These are phyloP conservation scores for Lepidochitona cinerea DNA, from an alignment of 2,888 invertebrate genomes.

Conservation along the genomic window DNA sequence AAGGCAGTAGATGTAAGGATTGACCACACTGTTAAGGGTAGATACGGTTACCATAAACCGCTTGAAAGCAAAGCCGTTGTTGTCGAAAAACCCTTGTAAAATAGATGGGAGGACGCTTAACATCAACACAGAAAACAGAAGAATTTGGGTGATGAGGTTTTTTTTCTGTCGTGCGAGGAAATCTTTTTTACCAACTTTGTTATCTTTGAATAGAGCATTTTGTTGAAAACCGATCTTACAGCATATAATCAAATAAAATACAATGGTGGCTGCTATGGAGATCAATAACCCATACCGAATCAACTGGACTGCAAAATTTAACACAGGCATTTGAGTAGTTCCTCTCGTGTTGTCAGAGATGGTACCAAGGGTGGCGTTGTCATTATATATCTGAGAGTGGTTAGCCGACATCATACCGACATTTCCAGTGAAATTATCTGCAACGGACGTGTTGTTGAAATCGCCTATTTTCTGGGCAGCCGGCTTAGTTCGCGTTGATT, in stretches of 20 bases:
- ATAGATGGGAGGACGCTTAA: not conserved
- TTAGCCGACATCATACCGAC: no score
- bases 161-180: not conserved
- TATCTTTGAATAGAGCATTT: not conserved
- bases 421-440: no score
- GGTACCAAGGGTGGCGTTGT: not conserved
- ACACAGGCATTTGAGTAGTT: not conserved
- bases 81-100: not conserved
- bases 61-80: not conserved
- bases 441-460: no score
- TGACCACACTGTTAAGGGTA: not conserved
- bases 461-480: no score
- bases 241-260: not conserved
- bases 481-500: no score
- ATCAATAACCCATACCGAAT: not conserved
- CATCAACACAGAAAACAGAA: not conserved
- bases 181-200: not conserved
- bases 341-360: not conserved
- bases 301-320: not conserved
- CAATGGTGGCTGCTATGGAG: not conserved
- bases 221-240: not conserved
- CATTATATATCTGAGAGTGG: not conserved
- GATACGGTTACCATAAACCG: not conserved
- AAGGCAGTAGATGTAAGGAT: not conserved
- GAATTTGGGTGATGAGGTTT: not conserved